Base-by-base conservation (phyloP, 1,140 invertebrate genomes). In the Leptopilina clavipes region DNA sequence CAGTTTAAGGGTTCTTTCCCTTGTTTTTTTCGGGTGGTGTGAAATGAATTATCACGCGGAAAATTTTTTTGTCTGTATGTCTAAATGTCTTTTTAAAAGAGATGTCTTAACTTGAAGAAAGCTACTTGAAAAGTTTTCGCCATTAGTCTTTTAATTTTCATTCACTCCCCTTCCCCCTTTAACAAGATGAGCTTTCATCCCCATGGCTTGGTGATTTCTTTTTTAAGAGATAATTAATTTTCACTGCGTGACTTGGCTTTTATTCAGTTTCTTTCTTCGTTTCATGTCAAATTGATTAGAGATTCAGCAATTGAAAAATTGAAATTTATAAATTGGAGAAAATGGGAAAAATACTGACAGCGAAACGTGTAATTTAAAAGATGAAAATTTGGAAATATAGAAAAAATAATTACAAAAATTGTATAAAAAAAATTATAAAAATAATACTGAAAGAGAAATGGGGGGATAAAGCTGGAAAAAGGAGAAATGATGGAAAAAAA, bases 101-200 rank as follows among this genome's bases (percentile, higher is more conserved):
- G 19, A 59, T 65, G 25, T 65, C 25, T 14, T 1, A 25, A 25
- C 10, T 37, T 65, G 11, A 31, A 31, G 59, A 31, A 65, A 65
- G 59, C 12, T 12, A 25, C 19, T 31, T 65, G 12, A 31, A 31
- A 65, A 65, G 12, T 31, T 65, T n/a, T 31, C 14, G 22, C 22
- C 59, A 65, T 65, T 31, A 65, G 59, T 65, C 59, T 65, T 31
- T 65, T 31, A 65, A 65, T 65, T 65, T 65, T 31, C 25, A n/a
- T 65, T 65, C 56, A 25, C 59, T 12, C 48, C n/a, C 37, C 8
- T 40, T 40, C 9, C 9, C 37, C 7, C 37, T 40, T 7, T 40
- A 65, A 25, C 19, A 31, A 65, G 22, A 37, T 37, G 14, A 65
- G 22, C 59, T 65, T 65, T 65, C 25, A 65, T 65, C 59, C 59